Evolutionary conservation across 2,888 invertebrate genomes (phyloP), one percentile per base, ranked within the genome.

Genomic region (Tortrix viridana): DNA sequence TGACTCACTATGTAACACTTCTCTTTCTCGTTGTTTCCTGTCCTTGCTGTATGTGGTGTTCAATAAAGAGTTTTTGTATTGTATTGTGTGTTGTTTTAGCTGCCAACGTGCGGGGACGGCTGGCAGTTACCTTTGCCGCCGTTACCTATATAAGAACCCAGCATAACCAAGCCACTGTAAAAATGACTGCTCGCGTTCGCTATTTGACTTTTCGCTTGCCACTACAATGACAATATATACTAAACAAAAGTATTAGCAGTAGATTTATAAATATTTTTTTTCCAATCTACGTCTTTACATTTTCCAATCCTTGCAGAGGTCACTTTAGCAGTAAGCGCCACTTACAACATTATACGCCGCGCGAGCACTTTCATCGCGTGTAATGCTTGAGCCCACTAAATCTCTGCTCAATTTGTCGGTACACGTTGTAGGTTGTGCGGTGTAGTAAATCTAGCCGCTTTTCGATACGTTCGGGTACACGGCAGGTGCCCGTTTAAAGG

Each of bases 351-450:
- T 47, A 63, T 58, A 57, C 44, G 44, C 26, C 26, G 22, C 19
- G 48, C 55, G 44, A 38, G 46, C 26, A 60, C 65, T 67, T 67
- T 65, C 65, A 60, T 63, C 62, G 64, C 60, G 50, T 62, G 48
- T 58, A 62, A 52, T 62, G 62, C 52, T 49, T 60, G 62, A 49
- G 56, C 43, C 57, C 57, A 56, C 62, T 67, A 67, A 65, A 67
- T 67, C 65, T 65, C 37, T 9, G 9, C 50, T 50, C 63, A 65
- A 67, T 67, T 65, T 67, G 65, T 67, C 65, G 26, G 23, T 49
- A 61, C 57, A 60, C 47, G 59, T 20, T 61, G 58, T 58, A 52
- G 61, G 43, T 52, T 46, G 53, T 59, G 38, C 47, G 23, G 23
- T 23, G 61, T 41, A 46, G 58, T 65, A 61, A 65, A 62, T 65